Evolutionary conservation across 2,888 invertebrate genomes (phyloP), one percentile per base, ranked within the genome.

Genomic region (Archips crataeganus): DNA sequence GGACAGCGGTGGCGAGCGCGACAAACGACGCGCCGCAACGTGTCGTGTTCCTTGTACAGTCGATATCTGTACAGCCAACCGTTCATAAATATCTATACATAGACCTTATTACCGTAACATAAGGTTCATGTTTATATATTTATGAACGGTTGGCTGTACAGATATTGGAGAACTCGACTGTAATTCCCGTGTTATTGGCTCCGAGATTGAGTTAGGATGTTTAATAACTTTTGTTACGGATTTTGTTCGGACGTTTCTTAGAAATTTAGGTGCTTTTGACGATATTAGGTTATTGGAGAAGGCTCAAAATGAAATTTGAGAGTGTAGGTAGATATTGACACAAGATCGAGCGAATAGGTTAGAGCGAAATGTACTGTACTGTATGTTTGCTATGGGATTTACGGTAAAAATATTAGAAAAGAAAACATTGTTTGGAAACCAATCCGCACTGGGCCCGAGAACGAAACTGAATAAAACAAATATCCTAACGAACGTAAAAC

Each of bases 401-500:
- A 23, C 23, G 23, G 23, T 23, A 23, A 23, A n/a, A n/a, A n/a
- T n/a, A n/a, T n/a, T n/a, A n/a, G n/a, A n/a, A n/a, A 23, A 23
- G 23, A 23, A 23, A 23, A 23, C 23, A 23, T 23, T 23, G 23
- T 23, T 0, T 1, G 23, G 23, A 23, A 23, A 23, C 23, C 23
- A 23, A 23, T 23, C 23, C 23, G 23, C 23, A 23, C 23, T 23
- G 23, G 23, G 23, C 23, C 23, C 23, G 23, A 23, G 3, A 57
- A 57, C 57, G 11, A 10, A 57, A 23, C 23, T 11, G 32, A 32
- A 57, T 32, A 57, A 23, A 57, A 57, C 32, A 32, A 11, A 32
- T 54, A 57, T 10, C 32, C 3, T 57, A 57, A 57, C 57, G 23
- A 57, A 57, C 57, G 32, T 57, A 57, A 57, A 57, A 57, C 57